Evolutionary conservation across 2,797 vertebrate genomes (phyloP).

Genomic region (Peromyscus eremicus): DNA sequence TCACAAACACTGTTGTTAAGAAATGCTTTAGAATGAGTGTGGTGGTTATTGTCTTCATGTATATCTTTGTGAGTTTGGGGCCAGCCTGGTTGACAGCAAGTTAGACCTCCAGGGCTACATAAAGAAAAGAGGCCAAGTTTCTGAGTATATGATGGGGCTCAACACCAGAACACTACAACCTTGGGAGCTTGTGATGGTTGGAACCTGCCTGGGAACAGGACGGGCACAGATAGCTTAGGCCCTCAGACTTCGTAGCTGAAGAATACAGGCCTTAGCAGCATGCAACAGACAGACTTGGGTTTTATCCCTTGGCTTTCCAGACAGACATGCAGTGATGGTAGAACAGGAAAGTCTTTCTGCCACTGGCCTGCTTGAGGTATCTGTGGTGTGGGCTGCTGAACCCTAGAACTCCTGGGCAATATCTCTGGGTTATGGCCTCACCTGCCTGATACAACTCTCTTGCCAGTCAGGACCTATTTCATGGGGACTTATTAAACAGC

Average conservation of each 20-base stretch:
- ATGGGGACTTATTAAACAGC: neutral
- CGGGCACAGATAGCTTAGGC: neutral
- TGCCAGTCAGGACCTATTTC: slow-evolving; percentile 13
- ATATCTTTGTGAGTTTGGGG: neutral
- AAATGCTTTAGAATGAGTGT: neutral
- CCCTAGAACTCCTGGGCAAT: neutral
- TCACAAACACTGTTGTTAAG: neutral
- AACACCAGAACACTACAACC: neutral
- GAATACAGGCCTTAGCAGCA: neutral
- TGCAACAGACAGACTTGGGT: neutral
- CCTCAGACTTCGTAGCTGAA: neutral
- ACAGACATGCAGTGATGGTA: neutral
- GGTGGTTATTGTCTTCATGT: neutral
- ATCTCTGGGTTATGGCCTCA: neutral
- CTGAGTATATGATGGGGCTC: neutral
- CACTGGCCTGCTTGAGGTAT: neutral
- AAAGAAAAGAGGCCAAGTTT: neutral
- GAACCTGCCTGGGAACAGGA: neutral
- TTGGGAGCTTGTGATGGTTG: neutral
- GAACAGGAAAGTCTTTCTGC: neutral
- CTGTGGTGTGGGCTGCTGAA: neutral
- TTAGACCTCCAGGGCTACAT: neutral
- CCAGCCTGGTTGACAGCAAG: neutral
- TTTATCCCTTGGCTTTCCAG: slow-evolving; percentile 1
- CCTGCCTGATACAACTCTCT: neutral